Conservation (phyloP, 2,113 vertebrate species). For the Sylvietta virens region DNA sequence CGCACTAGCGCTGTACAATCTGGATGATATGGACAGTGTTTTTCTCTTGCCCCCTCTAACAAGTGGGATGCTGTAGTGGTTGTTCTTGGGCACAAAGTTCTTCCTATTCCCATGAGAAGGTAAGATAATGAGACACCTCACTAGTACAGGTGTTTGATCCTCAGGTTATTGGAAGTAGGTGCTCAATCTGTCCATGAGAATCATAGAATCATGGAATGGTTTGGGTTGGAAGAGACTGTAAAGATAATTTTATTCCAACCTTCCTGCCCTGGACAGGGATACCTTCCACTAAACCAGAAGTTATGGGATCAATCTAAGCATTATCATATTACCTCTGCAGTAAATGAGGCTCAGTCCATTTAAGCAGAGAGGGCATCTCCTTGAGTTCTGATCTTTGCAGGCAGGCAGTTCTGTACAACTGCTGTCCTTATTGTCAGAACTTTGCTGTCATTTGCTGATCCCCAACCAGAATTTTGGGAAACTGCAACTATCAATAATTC, state of each 20-base stretch:
- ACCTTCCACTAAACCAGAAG: neutral
- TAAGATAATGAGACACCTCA: neutral
- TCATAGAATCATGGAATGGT: neutral
- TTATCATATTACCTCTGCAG: neutral
- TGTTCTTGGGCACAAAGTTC: neutral
- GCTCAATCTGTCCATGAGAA: neutral
- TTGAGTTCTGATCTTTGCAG: neutral
- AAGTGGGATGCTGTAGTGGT: accelerated
- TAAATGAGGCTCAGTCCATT: neutral
- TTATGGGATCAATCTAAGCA: neutral
- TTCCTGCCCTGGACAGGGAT: neutral
- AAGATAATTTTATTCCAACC: neutral
- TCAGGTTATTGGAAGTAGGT: neutral
- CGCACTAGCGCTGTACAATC: accelerated
- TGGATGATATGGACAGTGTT: accelerated
- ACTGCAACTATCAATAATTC: neutral
- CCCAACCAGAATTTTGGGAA: neutral
- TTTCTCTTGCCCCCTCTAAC: neutral
- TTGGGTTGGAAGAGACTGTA: neutral
- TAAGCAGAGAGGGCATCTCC: neutral
- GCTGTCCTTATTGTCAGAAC: neutral
- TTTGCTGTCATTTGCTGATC: neutral
- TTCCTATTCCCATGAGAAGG: neutral
- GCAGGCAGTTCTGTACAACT: neutral
- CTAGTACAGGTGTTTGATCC: neutral